Percentiles rank a stretch among this genome's conserved stretches.
Evolutionary conservation across 2,797 vertebrate genomes (phyloP).

Genomic region (Etheostoma perlongum): DNA sequence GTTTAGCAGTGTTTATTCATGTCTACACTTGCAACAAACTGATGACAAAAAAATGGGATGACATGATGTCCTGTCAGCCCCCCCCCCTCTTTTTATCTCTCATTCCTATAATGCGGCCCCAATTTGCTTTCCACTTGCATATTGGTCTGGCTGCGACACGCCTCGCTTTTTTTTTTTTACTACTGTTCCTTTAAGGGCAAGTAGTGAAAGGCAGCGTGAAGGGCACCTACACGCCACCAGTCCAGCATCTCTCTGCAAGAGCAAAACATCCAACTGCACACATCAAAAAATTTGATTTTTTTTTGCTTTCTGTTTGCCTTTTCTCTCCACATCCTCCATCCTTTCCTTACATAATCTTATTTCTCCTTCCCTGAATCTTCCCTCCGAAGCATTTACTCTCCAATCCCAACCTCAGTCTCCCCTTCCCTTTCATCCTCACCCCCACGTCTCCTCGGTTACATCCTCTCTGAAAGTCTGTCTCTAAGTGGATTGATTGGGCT

Average conservation of each 20-base stretch:
- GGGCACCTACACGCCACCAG: conserved; percentile 45
- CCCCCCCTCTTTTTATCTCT: conserved; percentile 18
- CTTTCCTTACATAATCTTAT: conserved; percentile 37
- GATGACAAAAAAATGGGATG: conserved; percentile 51
- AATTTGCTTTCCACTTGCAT: conserved; percentile 47
- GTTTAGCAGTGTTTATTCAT: not conserved
- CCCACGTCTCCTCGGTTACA: conserved; percentile 55
- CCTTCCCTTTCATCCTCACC: conserved; percentile 27
- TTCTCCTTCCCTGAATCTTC: conserved; percentile 43
- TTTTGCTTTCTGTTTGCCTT: conserved; percentile 1
- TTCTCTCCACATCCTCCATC: conserved; percentile 13
- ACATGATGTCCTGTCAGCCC: conserved; percentile 75
- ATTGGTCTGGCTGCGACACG: conserved; percentile 34
- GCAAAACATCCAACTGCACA: conserved; percentile 18
- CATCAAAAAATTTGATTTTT: conserved; percentile 17
- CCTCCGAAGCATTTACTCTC: conserved; percentile 47
- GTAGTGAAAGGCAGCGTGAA: conserved; percentile 52
- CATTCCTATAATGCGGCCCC: conserved; percentile 41
- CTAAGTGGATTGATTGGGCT: conserved; percentile 78
- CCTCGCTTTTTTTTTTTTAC: conserved; percentile 17
- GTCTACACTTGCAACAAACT: conserved; percentile 14
- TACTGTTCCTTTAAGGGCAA: conserved; percentile 54
- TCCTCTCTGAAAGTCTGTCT: conserved; percentile 66
- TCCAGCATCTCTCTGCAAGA: conserved; percentile 15
- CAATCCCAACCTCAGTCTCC: conserved; percentile 29